Evolutionary conservation across 2,113 vertebrate genomes (phyloP).

Genomic region (Sula dactylatra): DNA sequence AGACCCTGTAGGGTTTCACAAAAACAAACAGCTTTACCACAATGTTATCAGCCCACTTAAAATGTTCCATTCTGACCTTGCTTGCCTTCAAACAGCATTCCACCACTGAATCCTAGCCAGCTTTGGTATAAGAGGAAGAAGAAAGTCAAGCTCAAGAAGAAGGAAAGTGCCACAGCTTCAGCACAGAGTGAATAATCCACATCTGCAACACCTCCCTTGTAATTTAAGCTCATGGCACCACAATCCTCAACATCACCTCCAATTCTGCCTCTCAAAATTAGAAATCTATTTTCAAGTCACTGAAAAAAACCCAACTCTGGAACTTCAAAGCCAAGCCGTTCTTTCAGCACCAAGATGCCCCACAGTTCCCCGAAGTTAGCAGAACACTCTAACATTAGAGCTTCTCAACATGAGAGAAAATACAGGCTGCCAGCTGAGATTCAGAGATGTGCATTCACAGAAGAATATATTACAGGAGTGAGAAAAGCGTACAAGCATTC

Average conservation of each 20-base stretch:
- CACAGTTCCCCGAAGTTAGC: background rate
- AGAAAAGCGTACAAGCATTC: conserved; percentile 7
- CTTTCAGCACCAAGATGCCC: background rate
- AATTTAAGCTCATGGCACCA: background rate
- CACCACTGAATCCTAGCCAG: background rate
- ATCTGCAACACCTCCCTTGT: background rate
- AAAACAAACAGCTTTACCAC: background rate
- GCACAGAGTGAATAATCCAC: background rate
- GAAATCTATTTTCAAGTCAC: background rate
- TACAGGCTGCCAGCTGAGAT: background rate
- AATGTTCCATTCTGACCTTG: background rate
- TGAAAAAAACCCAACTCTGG: background rate
- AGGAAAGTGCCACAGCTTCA: background rate
- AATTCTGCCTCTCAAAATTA: background rate
- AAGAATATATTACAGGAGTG: background rate
- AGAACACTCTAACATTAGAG: background rate
- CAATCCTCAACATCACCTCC: background rate
- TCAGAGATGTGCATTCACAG: background rate
- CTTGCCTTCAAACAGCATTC: background rate
- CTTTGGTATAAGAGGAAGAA: background rate
- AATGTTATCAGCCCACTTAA: background rate
- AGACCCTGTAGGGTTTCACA: background rate
- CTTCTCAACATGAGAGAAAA: background rate
- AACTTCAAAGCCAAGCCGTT: background rate
- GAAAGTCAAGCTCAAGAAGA: background rate